Evolutionary conservation across 2,113 vertebrate species (phyloP), one percentile per base, ranked within the genome.

Genomic region (Spheniscus mendiculus): DNA sequence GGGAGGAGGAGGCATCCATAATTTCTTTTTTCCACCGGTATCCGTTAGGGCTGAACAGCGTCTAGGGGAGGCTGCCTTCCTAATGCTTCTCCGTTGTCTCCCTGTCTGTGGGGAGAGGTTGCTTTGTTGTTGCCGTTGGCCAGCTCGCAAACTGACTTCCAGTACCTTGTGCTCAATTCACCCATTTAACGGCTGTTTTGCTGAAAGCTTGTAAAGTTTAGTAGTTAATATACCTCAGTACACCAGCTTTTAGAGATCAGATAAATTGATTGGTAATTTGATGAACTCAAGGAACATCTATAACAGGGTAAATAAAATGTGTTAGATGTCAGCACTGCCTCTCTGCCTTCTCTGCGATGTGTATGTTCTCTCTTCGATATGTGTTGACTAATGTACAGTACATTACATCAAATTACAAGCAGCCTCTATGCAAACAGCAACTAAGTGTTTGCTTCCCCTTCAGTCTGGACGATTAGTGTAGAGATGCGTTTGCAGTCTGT

Each of bases 201-300:
- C 89, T 94, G 91, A 76, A 93, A 96, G 87, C 92, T 63, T 95
- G 83, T 94, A 83, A 96, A 97, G 91, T 95, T 97, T 90, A 78
- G 74, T 90, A 76, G 91, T 94, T 96, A 97, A 95, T 95, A 91
- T 86, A 97, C 87, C 70, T 96, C 77, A 63, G 92, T 92, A 74
- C 79, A 65, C 67, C 76, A 93, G 94, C 95, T 98, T 96, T 95
- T 76, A 95, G 94, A 97, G 91, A 98, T 91, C 76, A 86, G 92
- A 89, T 94, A 97, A 96, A 96, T 96, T 96, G 97, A 97, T 96
- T 94, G 95, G 87, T 95, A 88, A 97, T 97, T 97, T 96, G 92
- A 96, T 97, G 94, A 96, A 96, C 92, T 97, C 93, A 34, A 95
- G 92, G 84, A 97, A 83, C 95, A 87, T 95, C 95, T 96, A 65